Base-by-base conservation (phyloP, 1,140 invertebrate genomes). In the Myzus persicae region DNA sequence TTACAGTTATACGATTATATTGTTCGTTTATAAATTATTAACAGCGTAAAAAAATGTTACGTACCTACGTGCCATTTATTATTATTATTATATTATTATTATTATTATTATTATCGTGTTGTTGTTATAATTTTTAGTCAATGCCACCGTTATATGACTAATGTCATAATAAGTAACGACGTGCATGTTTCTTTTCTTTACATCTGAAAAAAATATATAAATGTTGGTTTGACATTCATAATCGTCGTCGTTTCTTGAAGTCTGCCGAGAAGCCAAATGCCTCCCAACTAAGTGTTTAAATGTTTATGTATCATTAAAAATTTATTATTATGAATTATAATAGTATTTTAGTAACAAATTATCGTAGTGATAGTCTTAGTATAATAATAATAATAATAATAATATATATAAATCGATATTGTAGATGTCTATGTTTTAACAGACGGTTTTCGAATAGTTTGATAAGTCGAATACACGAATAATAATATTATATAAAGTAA, bases 331-430 rank as follows among this genome's bases (percentile, higher is more conserved):
- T 84, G 6, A 84, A 84, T 42, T 40, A 84, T 84, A 36, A 36
- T 38, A 40, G 81, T 24, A 22, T 84, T 84, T 85, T 24, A 85
- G 40, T 85, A 85, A 40, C 82, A 31, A 85, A 85, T 42, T 85
- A 85, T 85, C 40, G 24, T 85, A 85, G 38, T 26, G 14, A 42
- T 85, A 85, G 40, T 85, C 8, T 76, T 76, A 76, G 31, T 76
- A n/a, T 76, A 76, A 76, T n/a, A 18, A 59, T 59, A 59, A 76
- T n/a, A n/a, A 76, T 76, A 76, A 76, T 76, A 76, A 76, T 76
- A 67, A 67, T 67, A 67, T 11, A 67, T 59, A 59, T 18, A 76
- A 76, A 76, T 76, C 59, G 59, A 76, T 76, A 76, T 76, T 76
- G n/a, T n/a, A 76, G 59, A 76, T 76, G 59, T n/a, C n/a, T n/a